These are phyloP conservation scores for Girardia tigrina DNA, from an alignment of 2,888 invertebrate genomes.

Conservation along the genomic window DNA sequence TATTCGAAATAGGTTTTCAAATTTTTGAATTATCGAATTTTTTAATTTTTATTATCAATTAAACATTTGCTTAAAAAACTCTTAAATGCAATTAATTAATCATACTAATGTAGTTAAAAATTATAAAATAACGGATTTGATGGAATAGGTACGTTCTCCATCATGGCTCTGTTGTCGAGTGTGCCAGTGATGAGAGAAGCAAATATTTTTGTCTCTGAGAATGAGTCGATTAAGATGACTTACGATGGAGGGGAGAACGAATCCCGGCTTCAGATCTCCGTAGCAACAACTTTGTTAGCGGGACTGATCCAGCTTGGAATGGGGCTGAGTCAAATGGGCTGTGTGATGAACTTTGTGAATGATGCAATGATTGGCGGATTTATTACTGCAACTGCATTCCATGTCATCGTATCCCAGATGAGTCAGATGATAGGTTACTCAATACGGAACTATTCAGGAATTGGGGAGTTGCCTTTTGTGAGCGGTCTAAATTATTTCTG, in stretches of 20 bases:
- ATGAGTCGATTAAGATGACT: neutral
- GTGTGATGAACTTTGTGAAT: constrained; percentile 45
- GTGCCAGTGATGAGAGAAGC: neutral
- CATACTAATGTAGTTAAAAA: no score
- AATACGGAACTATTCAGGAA: constrained; percentile 36
- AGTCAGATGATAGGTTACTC: constrained; percentile 43
- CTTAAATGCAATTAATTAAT: no score
- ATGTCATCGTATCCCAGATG: constrained; percentile 45
- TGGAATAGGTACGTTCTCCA: neutral
- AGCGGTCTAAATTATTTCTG: no score
- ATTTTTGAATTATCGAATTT: no score
- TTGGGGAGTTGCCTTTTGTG: neutral
- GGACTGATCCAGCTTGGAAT: constrained; percentile 36
- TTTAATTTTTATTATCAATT: no score
- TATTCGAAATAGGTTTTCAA: no score
- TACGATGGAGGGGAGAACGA: no score
- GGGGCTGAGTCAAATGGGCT: constrained; percentile 44
- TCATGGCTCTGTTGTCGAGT: neutral
- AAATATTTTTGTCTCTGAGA: neutral
- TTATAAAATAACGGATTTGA: no score
- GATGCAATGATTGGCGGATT: constrained; percentile 47
- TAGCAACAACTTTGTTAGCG: constrained; percentile 21
- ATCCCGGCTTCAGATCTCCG: neutral
- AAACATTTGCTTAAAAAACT: no score
- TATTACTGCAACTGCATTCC: constrained; percentile 45